Percentiles rank a stretch among this genome's conserved stretches.
phyloP scores from a whole-genome alignment of 2,113 vertebrate species.

The Peromyscus maniculatus region DNA sequence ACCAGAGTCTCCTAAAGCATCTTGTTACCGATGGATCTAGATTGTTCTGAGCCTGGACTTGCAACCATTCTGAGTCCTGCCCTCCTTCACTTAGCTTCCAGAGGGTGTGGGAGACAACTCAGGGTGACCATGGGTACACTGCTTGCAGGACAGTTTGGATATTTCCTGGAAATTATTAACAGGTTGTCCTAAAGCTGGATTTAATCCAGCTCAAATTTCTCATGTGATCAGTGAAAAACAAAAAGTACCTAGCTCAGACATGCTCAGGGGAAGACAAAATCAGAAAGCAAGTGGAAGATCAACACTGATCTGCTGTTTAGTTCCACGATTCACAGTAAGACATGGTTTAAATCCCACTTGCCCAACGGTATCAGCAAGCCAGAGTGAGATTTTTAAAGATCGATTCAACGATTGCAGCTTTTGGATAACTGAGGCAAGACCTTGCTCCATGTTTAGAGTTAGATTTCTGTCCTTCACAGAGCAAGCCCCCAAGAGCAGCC shows the following conservation, averaged over 20 bases:
- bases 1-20: neutral
- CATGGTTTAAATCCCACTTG: neutral
- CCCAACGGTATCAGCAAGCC: neutral
- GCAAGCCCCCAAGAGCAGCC: neutral
- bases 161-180: neutral
- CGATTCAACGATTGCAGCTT: slow-evolving; percentile 23
- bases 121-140: neutral
- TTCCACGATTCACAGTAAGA: slow-evolving; percentile 15
- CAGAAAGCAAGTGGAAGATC: slow-evolving; percentile 41
- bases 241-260: slow-evolving; percentile 33
- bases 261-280: slow-evolving; percentile 38
- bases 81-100: neutral
- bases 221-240: slow-evolving; percentile 59
- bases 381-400: slow-evolving; percentile 19
- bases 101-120: neutral
- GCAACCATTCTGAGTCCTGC: neutral
- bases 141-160: neutral
- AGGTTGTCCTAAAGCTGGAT: neutral
- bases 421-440: neutral
- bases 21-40: neutral
- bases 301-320: slow-evolving; percentile 49
- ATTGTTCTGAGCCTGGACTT: slow-evolving; percentile 41
- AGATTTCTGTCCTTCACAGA: neutral
- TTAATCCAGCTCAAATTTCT: neutral
- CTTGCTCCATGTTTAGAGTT: neutral